Evolutionary conservation across 2,113 vertebrate species (phyloP).

Genomic region (Plestiodon gilberti): DNA sequence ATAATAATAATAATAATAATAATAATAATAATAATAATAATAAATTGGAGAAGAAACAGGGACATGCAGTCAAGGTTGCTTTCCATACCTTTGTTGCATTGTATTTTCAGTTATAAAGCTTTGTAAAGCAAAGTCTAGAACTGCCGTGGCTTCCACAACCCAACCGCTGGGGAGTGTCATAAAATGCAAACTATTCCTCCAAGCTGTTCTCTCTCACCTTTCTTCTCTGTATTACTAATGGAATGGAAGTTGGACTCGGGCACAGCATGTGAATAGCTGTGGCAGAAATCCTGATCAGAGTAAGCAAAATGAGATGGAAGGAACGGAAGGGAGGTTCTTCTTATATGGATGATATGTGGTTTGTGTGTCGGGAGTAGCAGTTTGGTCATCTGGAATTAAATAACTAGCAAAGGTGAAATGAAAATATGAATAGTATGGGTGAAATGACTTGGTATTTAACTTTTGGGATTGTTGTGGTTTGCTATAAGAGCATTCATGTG

Average conservation of each 20-base stretch:
- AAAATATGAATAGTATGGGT: not conserved
- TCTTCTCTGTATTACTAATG: slow-evolving; percentile 35
- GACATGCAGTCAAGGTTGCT: slow-evolving; percentile 48
- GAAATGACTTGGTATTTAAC: not conserved
- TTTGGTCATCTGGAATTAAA: not conserved
- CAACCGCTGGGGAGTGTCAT: slow-evolving; percentile 21
- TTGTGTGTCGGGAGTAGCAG: not conserved
- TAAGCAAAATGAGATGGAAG: not conserved
- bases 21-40: no score
- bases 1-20: no score
- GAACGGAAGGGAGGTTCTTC: not conserved
- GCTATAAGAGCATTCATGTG: not conserved
- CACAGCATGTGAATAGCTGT: slow-evolving; percentile 4
- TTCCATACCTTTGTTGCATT: slow-evolving; percentile 44
- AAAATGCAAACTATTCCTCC: slow-evolving; percentile 63
- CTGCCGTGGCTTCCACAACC: not conserved
- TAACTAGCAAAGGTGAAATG: not conserved
- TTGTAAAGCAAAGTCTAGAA: not conserved
- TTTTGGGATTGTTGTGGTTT: not conserved
- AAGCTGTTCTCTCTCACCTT: slow-evolving; percentile 50
- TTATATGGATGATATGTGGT: not conserved
- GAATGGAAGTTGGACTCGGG: slow-evolving; percentile 41
- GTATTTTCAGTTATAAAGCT: slow-evolving; percentile 51
- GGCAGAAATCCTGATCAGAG: slow-evolving; percentile 27
- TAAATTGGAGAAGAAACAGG: slow-evolving; percentile 30